Conservation (phyloP, 2,888 invertebrate genomes). For the Brachylomia viminalis region DNA sequence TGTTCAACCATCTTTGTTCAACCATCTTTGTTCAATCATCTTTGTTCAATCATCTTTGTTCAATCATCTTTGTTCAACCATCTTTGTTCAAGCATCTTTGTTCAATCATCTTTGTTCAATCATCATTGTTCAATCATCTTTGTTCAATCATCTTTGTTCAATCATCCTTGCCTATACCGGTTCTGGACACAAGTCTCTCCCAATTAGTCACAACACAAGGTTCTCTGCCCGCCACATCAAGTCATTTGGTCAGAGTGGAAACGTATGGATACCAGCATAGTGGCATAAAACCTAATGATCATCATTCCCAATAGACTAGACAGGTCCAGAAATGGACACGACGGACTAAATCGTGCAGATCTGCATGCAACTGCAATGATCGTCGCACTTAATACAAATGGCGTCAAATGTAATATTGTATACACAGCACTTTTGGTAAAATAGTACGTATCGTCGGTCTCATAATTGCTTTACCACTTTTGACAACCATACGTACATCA, state of each 20-base stretch:
- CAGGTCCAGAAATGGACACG: neutral
- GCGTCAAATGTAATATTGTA: slow-evolving; percentile 20
- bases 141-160: too few species aligned
- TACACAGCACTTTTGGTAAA: slow-evolving; percentile 1
- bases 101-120: too few species aligned
- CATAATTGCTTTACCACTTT: neutral
- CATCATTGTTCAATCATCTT: too few species aligned
- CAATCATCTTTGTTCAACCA: too few species aligned
- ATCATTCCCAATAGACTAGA: neutral
- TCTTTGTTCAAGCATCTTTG: too few species aligned
- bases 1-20: too few species aligned
- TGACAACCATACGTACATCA: neutral
- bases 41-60: too few species aligned
- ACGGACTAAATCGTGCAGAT: slow-evolving; percentile 21
- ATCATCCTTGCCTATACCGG: neutral
- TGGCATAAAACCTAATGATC: neutral
- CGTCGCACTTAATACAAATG: slow-evolving; percentile 39
- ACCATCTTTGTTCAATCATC: too few species aligned
- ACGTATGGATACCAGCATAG: neutral
- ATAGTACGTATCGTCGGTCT: neutral
- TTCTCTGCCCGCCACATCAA: neutral
- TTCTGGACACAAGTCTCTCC: neutral
- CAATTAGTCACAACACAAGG: neutral
- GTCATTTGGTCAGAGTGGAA: neutral
- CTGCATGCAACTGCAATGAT: slow-evolving; percentile 50